A percentile compares a stretch with the other conserved stretches of the same genome.
Evolutionary conservation across 1,140 invertebrate species (phyloP).

Genomic region (Monomorium pharaonis): DNA sequence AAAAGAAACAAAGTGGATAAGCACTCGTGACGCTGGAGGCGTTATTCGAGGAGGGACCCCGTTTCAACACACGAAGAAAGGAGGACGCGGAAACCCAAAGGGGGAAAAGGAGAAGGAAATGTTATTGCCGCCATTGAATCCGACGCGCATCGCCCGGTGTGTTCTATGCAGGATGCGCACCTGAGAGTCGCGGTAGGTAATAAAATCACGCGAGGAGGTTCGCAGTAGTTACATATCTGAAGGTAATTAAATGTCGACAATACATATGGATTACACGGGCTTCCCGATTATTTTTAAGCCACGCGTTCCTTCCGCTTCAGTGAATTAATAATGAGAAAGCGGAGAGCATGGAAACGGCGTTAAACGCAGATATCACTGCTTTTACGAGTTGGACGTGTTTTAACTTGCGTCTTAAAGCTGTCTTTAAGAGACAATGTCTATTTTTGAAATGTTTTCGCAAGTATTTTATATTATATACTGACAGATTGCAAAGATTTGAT

Average conservation of each 20-base stretch:
- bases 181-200: constrained; percentile 42
- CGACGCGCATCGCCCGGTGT: constrained; percentile 33
- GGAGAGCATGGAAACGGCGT: not conserved
- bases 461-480: not conserved
- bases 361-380: not conserved
- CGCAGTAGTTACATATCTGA: constrained; percentile 21
- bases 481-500: not conserved
- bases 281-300: constrained; percentile 29
- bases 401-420: not conserved
- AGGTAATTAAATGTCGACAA: constrained; percentile 52
- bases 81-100: constrained; percentile 4
- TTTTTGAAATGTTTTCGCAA: not conserved
- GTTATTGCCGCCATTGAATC: constrained; percentile 45
- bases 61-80: constrained; percentile 32
- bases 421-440: not conserved
- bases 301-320: not conserved
- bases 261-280: constrained; percentile 35
- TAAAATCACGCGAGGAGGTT: constrained; percentile 56
- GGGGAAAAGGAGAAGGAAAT: constrained; percentile 45
- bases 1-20: constrained; percentile 68
- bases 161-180: constrained; percentile 62
- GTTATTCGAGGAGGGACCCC: constrained; percentile 21
- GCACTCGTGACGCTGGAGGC: constrained; percentile 60
- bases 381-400: not conserved
- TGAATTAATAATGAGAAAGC: not conserved